Percentiles rank a stretch among this genome's conserved stretches.
These are phyloP conservation scores for Agrotis ipsilon DNA, from an alignment of 2,888 invertebrate genomes.

Conservation along the genomic window DNA sequence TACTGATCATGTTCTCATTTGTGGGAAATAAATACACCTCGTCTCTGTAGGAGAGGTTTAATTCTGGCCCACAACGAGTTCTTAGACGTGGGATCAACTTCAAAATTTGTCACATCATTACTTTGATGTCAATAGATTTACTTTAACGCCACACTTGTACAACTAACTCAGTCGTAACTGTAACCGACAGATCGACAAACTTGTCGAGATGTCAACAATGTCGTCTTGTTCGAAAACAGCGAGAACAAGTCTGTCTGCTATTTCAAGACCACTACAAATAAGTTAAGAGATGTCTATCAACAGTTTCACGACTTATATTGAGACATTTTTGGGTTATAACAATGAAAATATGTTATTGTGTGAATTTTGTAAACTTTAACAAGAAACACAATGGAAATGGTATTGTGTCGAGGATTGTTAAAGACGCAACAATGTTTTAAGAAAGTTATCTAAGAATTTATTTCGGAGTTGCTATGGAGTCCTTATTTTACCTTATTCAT, in stretches of 20 bases:
- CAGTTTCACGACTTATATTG: slow-evolving; percentile 45
- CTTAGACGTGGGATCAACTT: too few relatives aligned
- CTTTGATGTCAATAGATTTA: slow-evolving; percentile 13
- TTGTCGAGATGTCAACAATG: slow-evolving; percentile 51
- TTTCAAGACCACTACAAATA: slow-evolving; percentile 51
- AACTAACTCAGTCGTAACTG: slow-evolving; percentile 20
- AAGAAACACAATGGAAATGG: background rate
- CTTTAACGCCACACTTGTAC: slow-evolving; percentile 14
- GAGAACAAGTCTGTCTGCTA: slow-evolving; percentile 50
- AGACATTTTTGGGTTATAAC: slow-evolving; percentile 36
- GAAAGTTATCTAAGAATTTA: background rate
- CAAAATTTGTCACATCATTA: too few relatives aligned
- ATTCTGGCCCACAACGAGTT: too few relatives aligned
- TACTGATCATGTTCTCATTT: too few relatives aligned
- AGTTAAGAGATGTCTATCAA: slow-evolving; percentile 60
- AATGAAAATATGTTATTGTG: slow-evolving; percentile 22
- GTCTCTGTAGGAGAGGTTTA: too few relatives aligned
- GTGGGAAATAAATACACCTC: too few relatives aligned
- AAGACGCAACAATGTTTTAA: slow-evolving; percentile 12
- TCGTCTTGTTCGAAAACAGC: slow-evolving; percentile 35
- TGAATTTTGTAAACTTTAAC: slow-evolving; percentile 5
- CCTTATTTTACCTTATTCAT: background rate
- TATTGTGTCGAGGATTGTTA: slow-evolving; percentile 12
- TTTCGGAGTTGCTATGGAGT: background rate
- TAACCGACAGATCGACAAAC: slow-evolving; percentile 42